Base-by-base conservation (phyloP, 2,113 vertebrate genomes). In the Podocnemis expansa region DNA sequence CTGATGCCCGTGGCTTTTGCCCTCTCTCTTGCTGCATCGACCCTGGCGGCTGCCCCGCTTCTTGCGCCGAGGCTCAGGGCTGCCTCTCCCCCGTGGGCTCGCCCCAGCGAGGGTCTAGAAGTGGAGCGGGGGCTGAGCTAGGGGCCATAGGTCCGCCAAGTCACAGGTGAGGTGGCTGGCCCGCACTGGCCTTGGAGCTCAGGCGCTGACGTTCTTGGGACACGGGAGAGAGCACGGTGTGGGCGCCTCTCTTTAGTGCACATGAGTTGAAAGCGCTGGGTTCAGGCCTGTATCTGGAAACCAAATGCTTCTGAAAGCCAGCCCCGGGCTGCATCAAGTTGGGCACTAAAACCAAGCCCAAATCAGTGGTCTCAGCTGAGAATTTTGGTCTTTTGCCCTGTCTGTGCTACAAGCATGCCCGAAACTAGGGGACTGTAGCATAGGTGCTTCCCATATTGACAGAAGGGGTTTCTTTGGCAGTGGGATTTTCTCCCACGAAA, bases 1-100 rank as follows among this genome's bases (percentile, higher is more conserved):
- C n/a, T n/a, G n/a, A n/a, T n/a, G n/a, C n/a, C n/a, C n/a, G n/a
- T n/a, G n/a, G n/a, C n/a, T n/a, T n/a, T n/a, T n/a, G n/a, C n/a
- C n/a, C n/a, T n/a, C n/a, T n/a, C n/a, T n/a, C n/a, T n/a, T n/a
- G n/a, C n/a, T n/a, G n/a, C n/a, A n/a, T n/a, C n/a, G n/a, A n/a
- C 47, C 38, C 76, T 19, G 19, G 54, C 3, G 8, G 19, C 34
- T 7, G 22, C 38, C 38, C 2, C 6, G 24, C 45, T 82, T 6
- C n/a, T 27, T 29, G 75, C 4, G 16, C 24, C 10, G 2, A 16
- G 38, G 38, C 14, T 10, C 43, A 0, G 8, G 0, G 1, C 7
- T 73, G 2, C 0, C 5, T n/a, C 16, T 12, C 31, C 5, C 0
- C 34, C 17, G 6, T 63, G 60, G 31, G 7, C 34, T n/a, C 34